Percentiles rank a stretch among this genome's conserved stretches.
Conservation (phyloP, 2,888 invertebrate genomes). For the Erebia palarica region DNA sequence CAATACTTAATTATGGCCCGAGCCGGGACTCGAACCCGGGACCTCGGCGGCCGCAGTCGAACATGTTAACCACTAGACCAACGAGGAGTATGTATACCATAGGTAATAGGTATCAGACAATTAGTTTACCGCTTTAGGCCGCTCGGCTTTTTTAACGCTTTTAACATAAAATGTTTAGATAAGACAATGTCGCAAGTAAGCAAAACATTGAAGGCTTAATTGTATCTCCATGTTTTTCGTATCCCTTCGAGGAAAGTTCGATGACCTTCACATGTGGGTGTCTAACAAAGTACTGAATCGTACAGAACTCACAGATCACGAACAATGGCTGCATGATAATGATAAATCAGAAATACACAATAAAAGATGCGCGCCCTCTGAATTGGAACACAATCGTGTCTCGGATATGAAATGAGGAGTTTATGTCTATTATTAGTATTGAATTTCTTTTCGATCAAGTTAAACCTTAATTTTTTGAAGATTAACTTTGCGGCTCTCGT, state of each 20-base stretch:
- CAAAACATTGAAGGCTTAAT: slow-evolving; percentile 77
- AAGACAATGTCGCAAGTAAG: slow-evolving; percentile 67
- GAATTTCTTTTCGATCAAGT: slow-evolving; percentile 35
- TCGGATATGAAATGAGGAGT: slow-evolving; percentile 28
- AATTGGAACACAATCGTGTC: slow-evolving; percentile 38
- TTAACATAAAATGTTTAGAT: slow-evolving; percentile 65
- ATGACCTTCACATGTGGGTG: slow-evolving; percentile 57
- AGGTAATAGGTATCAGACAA: slow-evolving; percentile 24
- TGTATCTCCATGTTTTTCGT: slow-evolving; percentile 62
- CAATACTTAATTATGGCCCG: too few species aligned
- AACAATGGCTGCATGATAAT: slow-evolving; percentile 51
- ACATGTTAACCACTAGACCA: too few species aligned
- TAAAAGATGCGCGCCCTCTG: slow-evolving; percentile 40
- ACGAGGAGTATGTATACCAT: too few species aligned
- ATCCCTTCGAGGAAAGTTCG: slow-evolving; percentile 57
- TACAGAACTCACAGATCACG: slow-evolving; percentile 48
- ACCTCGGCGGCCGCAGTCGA: too few species aligned
- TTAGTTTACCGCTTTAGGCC: slow-evolving; percentile 58
- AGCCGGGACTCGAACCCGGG: too few species aligned
- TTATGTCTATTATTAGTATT: slow-evolving; percentile 37
- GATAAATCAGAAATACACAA: slow-evolving; percentile 45
- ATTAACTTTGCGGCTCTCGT: too few species aligned
- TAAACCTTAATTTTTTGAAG: slow-evolving; percentile 19
- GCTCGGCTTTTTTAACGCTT: slow-evolving; percentile 53
- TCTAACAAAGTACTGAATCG: slow-evolving; percentile 40